phyloP scores from a whole-genome alignment of 2,888 invertebrate genomes.

The Leptinotarsa tumamoca region DNA sequence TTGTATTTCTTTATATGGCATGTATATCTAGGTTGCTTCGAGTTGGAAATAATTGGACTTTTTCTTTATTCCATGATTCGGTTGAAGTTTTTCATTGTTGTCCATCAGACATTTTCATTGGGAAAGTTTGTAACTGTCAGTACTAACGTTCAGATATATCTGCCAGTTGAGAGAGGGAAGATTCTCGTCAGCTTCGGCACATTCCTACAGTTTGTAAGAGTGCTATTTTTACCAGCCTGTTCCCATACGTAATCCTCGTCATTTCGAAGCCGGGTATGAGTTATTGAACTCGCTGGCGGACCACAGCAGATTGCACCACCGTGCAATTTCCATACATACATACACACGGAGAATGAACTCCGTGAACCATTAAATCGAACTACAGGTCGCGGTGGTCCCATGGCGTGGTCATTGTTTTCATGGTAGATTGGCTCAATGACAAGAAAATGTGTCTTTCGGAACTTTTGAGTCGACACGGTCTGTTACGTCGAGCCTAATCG shows the following conservation, averaged over 20 bases:
- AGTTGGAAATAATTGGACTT: too few species aligned
- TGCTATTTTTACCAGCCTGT: background rate
- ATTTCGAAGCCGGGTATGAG: background rate
- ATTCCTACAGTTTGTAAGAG: background rate
- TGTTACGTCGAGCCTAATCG: conserved; percentile 26
- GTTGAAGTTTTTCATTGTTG: too few species aligned
- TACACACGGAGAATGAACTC: conserved; percentile 19
- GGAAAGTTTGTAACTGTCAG: too few species aligned
- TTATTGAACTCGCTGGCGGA: conserved; percentile 7
- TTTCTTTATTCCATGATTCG: too few species aligned
- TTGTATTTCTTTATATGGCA: too few species aligned
- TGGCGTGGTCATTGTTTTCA: conserved; percentile 42
- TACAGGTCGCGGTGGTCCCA: conserved; percentile 10
- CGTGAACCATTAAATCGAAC: conserved; percentile 30
- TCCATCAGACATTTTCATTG: too few species aligned
- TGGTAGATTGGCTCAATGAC: conserved; percentile 52
- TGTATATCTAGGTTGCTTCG: too few species aligned
- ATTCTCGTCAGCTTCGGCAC: background rate
- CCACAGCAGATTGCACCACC: conserved; percentile 9
- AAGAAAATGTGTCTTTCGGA: conserved; percentile 45
- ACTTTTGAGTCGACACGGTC: conserved; percentile 32
- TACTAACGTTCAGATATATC: too few species aligned
- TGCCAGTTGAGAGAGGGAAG: background rate
- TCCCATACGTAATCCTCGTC: background rate
- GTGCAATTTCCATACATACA: conserved; percentile 17